Conservation (phyloP, 2,797 vertebrate genomes). For the Sebastes diploproa region DNA sequence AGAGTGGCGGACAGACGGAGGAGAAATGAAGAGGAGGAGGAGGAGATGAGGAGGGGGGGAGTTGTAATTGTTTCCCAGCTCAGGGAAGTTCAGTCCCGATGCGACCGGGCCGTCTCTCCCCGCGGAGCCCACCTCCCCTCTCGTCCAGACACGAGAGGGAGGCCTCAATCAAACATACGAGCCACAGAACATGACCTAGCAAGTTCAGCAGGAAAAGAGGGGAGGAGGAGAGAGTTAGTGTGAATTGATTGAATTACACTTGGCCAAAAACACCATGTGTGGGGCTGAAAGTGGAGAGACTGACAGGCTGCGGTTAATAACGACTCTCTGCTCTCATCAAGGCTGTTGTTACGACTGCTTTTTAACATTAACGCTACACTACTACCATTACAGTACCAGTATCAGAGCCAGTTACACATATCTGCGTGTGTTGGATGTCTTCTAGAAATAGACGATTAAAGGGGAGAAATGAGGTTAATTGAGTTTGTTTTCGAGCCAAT, state of each 20-base stretch:
- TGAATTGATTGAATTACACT: slow-evolving; percentile 79
- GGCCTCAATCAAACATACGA: slow-evolving; percentile 74
- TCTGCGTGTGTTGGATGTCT: neutral
- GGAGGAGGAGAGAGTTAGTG: slow-evolving; percentile 64
- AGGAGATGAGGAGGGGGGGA: slow-evolving; percentile 9
- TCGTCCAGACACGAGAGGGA: slow-evolving; percentile 66
- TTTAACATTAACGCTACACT: neutral
- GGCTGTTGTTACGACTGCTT: neutral
- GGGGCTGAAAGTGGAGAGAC: slow-evolving; percentile 44
- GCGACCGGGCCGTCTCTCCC: slow-evolving; percentile 52
- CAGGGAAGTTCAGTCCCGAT: slow-evolving; percentile 60
- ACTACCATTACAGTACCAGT: neutral
- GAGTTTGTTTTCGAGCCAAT: slow-evolving; percentile 70
- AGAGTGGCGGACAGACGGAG: slow-evolving; percentile 40
- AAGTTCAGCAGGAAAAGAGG: slow-evolving; percentile 72
- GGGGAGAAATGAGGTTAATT: slow-evolving; percentile 69
- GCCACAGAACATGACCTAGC: slow-evolving; percentile 72
- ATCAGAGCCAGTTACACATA: neutral
- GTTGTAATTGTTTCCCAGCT: slow-evolving; percentile 77
- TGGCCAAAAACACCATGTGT: slow-evolving; percentile 64
- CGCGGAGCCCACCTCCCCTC: slow-evolving; percentile 50
- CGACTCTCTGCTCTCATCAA: slow-evolving; percentile 9
- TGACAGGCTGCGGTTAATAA: slow-evolving; percentile 48
- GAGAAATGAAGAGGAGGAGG: slow-evolving; percentile 21
- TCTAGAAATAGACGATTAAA: slow-evolving; percentile 32